A percentile compares a stretch with the other conserved stretches of the same genome.
These are phyloP conservation scores for Amblyjoppa proteus DNA, from an alignment of 2,888 invertebrate genomes.

Conservation along the genomic window DNA sequence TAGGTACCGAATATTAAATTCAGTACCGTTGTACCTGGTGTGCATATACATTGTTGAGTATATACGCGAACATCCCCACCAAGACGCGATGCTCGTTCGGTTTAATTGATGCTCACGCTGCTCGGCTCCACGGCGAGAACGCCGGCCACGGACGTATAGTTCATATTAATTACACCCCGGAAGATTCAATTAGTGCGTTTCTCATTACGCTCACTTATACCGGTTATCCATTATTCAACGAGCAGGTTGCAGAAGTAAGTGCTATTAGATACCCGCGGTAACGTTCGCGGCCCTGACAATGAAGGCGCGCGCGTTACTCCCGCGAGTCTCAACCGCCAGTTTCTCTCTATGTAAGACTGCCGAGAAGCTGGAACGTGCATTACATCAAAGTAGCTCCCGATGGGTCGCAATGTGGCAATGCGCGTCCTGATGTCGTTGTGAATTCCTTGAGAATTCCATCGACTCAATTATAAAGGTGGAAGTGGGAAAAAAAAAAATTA, in stretches of 20 bases:
- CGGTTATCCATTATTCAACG: conserved; percentile 82
- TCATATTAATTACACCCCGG: conserved; percentile 84
- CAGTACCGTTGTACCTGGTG: conserved; percentile 16
- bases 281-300: conserved; percentile 75
- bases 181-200: conserved; percentile 84
- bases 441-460: conserved; percentile 53
- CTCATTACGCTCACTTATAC: conserved; percentile 83
- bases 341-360: conserved; percentile 34
- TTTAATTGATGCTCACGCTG: conserved; percentile 79
- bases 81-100: conserved; percentile 68
- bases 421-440: conserved; percentile 28
- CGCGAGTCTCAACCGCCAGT: conserved; percentile 30
- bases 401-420: not conserved
- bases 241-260: conserved; percentile 66
- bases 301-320: conserved; percentile 65
- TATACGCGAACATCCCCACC: conserved; percentile 57
- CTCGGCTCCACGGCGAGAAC: conserved; percentile 52
- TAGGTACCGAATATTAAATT: not conserved
- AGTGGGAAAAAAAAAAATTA: conserved; percentile 25
- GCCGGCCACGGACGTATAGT: conserved; percentile 77
- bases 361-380: conserved; percentile 18
- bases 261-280: conserved; percentile 65
- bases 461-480: conserved; percentile 57
- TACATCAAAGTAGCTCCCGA: conserved; percentile 33
- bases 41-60: conserved; percentile 18